Base-by-base conservation (phyloP, 2,888 invertebrate genomes). In the Leucophora obtusa region DNA sequence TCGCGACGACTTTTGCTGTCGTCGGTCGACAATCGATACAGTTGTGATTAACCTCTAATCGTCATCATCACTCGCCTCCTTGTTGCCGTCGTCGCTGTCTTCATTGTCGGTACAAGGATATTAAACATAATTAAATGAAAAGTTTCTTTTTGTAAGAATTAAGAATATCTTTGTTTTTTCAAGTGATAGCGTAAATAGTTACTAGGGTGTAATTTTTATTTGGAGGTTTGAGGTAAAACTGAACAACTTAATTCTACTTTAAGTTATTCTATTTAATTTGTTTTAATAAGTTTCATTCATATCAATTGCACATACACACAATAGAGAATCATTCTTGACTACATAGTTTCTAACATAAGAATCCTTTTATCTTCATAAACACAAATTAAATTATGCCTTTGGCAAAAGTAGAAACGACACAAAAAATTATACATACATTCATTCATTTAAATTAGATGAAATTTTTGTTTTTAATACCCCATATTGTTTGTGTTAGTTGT, bases 261-360 rank as follows among this genome's bases (percentile, higher is more conserved):
- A 81, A 76, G 80, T 76, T 73, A 69, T 77, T 81, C 65, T 73
- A 73, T 73, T 76, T 77, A 77, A 81, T 77, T 76, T 76, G 65
- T 65, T 72, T 54, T 53, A 76, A 65, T 73, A 65, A 65, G 69
- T 65, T 65, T 69, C 59, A 47, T 18, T 63, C 70, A 43, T 62
- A 60, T 18, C 68, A 68, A 75, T 54, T 33, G 38, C 66, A 66
- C 28, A 33, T 18, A 35, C 24, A 47, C 21, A 38, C 51, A 60
- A n/a, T 18, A 24, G 11, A 47, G 38, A 1, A n/a, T 43, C 18
- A 21, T 3, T 5, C 24, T 2, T 38, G 17, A 59, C 35, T 35
- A 59, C 35, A 35, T 33, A 50, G 33, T 38, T 68, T 71, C 58
- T 75, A 21, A 21, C 21, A 21, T 21, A 35, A 68, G 73, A 65